Evolutionary conservation across 2,888 invertebrate genomes (phyloP), one percentile per base, ranked within the genome.

Genomic region (Drosophila lacicola): DNA sequence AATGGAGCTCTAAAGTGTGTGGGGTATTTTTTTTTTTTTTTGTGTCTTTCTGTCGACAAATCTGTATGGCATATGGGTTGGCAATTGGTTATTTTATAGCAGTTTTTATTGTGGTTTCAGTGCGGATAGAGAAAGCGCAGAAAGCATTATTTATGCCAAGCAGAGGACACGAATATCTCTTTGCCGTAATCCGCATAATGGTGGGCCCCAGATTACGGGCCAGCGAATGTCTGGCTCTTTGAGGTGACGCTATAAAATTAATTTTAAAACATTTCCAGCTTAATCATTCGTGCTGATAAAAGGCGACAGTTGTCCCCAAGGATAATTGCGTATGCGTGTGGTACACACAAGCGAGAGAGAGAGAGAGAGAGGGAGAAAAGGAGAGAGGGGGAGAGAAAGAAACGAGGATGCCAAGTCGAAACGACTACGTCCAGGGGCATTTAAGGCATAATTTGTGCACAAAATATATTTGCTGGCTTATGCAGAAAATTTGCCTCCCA

Each of bases 241-340:
- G 74, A 75, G 77, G 68, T 78, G 53, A 57, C 66, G 74, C 88
- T 80, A 82, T 88, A 75, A 83, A 86, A 86, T 85, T 88, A 82
- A 82, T 85, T 82, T 85, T 69, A 78, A 83, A 78, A 83, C 74
- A 88, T 78, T 83, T 78, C 54, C 69, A 55, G 57, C 74, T 75
- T 81, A 86, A 88, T 88, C 88, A 88, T 83, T 86, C 70, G 78
- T 72, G 73, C 74, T 81, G 82, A 86, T 82, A 86, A 88, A 74
- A 80, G 66, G 68, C 81, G 83, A 83, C 88, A 82, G 70, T 85
- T 85, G 77, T 86, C 82, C 88, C 81, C 51, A 41, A 78, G 80
- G 86, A 86, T 88, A 86, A 83, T 86, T 86, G 88, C 70, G 74
- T 69, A 69, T 77, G 78, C 68, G 74, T 80, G 78, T 77, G 75